Percentiles rank a stretch among this genome's conserved stretches.
These are phyloP conservation scores for Idaea straminata DNA, from an alignment of 2,888 invertebrate genomes.

Conservation along the genomic window DNA sequence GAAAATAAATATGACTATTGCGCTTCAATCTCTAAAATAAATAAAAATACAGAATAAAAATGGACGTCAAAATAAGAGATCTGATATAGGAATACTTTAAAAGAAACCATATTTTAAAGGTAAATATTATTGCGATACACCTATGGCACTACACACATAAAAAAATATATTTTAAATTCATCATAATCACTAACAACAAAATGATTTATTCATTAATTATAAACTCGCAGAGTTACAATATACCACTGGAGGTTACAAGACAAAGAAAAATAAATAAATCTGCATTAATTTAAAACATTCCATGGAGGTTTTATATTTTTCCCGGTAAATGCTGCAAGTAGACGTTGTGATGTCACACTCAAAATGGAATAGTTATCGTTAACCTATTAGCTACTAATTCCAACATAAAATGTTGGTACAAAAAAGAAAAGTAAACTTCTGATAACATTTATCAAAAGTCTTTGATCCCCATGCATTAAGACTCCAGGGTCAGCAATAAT, in stretches of 20 bases:
- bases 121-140: conserved; percentile 40
- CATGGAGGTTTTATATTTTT: too few species aligned
- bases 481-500: too few species aligned
- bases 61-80: conserved; percentile 54
- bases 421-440: too few species aligned
- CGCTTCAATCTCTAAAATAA: conserved; percentile 31
- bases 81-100: conserved; percentile 36
- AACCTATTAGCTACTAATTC: too few species aligned
- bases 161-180: conserved; percentile 37
- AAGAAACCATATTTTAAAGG: conserved; percentile 28
- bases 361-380: too few species aligned
- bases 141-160: conserved; percentile 66
- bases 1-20: conserved; percentile 24
- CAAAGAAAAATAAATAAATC: too few species aligned
- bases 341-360: too few species aligned
- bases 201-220: conserved; percentile 16
- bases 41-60: conserved; percentile 27
- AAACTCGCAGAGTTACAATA: neutral
- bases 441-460: too few species aligned
- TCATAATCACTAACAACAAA: conserved; percentile 34
- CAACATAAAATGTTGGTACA: too few species aligned
- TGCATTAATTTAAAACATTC: too few species aligned
- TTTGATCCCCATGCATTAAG: too few species aligned
- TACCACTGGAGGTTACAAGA: neutral
- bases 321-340: too few species aligned